Evolutionary conservation across 1,140 invertebrate genomes (phyloP).

Genomic region (Leptestheria dahalacensis): DNA sequence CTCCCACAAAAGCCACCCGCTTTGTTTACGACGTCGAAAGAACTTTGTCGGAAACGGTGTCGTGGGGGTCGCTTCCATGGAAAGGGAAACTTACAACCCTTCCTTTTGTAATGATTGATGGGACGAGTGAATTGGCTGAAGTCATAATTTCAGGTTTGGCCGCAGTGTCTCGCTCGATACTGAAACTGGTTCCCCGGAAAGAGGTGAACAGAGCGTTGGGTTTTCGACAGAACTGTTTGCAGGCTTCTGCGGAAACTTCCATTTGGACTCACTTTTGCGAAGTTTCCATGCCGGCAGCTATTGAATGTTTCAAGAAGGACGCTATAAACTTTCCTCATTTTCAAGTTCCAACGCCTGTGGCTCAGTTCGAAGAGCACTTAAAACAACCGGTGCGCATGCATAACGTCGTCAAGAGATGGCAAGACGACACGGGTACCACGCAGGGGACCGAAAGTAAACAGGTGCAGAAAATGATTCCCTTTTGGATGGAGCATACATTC

Average conservation of each 20-base stretch:
- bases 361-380: constrained; percentile 63
- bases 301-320: constrained; percentile 12
- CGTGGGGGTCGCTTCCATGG: not conserved
- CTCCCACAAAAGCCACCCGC: not conserved
- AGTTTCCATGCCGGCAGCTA: constrained; percentile 37
- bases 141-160: constrained; percentile 10
- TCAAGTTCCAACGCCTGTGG: constrained; percentile 5
- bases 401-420: constrained; percentile 64
- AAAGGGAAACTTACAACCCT: not conserved
- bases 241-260: constrained; percentile 67
- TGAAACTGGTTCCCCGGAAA: not conserved
- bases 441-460: constrained; percentile 21
- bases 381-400: constrained; percentile 68
- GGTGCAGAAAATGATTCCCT: not conserved
- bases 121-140: not conserved
- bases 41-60: not conserved
- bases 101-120: not conserved
- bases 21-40: not conserved
- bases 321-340: not conserved
- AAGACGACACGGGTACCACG: constrained; percentile 21
- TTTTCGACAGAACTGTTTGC: constrained; percentile 57
- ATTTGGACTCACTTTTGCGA: constrained; percentile 88
- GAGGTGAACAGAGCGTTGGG: constrained; percentile 33
- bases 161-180: constrained; percentile 4
- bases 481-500: constrained; percentile 44